Conservation (phyloP, 1,140 invertebrate genomes). For the Anoplophora glabripennis region DNA sequence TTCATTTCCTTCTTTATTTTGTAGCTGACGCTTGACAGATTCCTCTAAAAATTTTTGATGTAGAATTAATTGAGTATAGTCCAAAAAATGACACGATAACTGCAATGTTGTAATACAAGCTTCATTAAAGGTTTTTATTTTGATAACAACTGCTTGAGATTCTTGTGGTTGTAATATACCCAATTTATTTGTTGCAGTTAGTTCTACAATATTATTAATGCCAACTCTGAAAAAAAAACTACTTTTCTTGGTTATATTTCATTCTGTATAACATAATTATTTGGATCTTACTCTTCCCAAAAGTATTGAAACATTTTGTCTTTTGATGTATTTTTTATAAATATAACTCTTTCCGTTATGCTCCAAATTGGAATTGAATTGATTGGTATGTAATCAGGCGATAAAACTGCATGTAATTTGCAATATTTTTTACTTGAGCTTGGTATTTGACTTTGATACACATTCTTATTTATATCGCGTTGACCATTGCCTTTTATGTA, state of each 20-base stretch:
- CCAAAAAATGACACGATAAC: neutral
- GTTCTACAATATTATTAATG: conserved; percentile 8
- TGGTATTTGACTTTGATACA: neutral
- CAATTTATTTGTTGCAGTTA: neutral
- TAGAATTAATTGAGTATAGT: too few relatives aligned
- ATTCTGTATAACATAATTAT: neutral
- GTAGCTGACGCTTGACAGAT: too few relatives aligned
- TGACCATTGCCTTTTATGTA: neutral
- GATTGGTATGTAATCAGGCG: too few relatives aligned
- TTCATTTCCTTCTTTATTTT: too few relatives aligned
- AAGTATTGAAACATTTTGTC: neutral
- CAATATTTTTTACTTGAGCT: too few relatives aligned
- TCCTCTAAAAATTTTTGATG: too few relatives aligned
- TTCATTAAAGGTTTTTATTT: conserved; percentile 10
- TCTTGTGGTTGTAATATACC: conserved; percentile 17
- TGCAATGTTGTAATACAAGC: neutral
- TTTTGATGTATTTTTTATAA: conserved; percentile 1
- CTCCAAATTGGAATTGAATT: neutral
- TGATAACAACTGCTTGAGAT: conserved; percentile 7
- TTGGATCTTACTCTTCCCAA: neutral
- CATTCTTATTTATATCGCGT: neutral
- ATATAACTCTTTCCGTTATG: neutral
- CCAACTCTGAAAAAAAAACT: neutral
- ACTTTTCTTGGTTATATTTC: neutral
- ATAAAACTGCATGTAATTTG: too few relatives aligned